Base-by-base conservation (phyloP, 2,888 invertebrate species). In the Pollenia labialis region DNA sequence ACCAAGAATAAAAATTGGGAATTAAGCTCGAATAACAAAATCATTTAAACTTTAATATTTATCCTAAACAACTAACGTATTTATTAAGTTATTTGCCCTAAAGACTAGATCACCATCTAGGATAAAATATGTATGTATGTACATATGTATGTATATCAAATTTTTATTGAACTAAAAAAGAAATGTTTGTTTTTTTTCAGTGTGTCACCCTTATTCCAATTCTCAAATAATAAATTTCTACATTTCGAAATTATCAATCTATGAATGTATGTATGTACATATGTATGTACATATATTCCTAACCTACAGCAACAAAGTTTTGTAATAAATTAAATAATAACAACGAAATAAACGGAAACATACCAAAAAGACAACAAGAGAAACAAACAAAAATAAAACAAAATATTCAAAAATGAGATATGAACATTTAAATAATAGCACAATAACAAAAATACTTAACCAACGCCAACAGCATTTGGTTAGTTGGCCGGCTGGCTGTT, bases 291-390 rank as follows among this genome's bases (percentile, higher is more conserved):
- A 60, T 42, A 7, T 42, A 10, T 71, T 60, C 66, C 84, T 87
- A 87, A 87, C 87, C 87, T 87, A 77, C 87, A 87, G n/a, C 87
- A 87, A 84, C 44, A 50, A 81, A 54, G 83, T 87, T 72, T 60
- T 62, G 50, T 84, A 87, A 87, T 81, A 76, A 66, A 52, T 81
- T 80, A 81, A 81, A 81, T 81, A 84, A 77, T 42, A 81, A 58
- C 50, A 68, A 58, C 12, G 44, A 62, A 46, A 23, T 23, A 54
- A 71, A 71, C 42, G 0, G 16, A 76, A 68, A 54, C 12, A 9
- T 9, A 60, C 10, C 12, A 18, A 18, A 8, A 23, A 56, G n/a
- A n/a, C n/a, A n/a, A n/a, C n/a, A n/a, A n/a, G n/a, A n/a, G 23
- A 56, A 56, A 62, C 12, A 80, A 48, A 60, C 4, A 8, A 56